A percentile compares a stretch with the other conserved stretches of the same genome.
phyloP scores from a whole-genome alignment of 2,113 vertebrate genomes.

The Tupaia tana region DNA sequence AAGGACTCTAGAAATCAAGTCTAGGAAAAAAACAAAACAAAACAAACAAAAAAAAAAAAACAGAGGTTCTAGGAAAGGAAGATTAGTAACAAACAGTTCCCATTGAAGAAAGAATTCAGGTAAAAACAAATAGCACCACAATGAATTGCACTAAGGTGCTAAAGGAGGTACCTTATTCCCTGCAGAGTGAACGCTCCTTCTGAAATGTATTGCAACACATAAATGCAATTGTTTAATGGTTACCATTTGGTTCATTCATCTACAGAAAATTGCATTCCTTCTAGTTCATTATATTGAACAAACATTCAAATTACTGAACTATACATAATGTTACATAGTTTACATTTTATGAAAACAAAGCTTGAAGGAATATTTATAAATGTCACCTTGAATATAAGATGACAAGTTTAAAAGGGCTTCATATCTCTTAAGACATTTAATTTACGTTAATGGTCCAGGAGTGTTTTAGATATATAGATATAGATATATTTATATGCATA shows the following conservation, averaged over 20 bases:
- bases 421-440: slow-evolving; percentile 83
- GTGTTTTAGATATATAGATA: slow-evolving; percentile 81
- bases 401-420: slow-evolving; percentile 76
- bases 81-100: slow-evolving; percentile 72
- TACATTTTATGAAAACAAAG: slow-evolving; percentile 86
- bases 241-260: slow-evolving; percentile 83
- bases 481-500: slow-evolving; percentile 82
- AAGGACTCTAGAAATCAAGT: slow-evolving; percentile 67
- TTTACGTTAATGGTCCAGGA: slow-evolving; percentile 81
- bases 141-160: slow-evolving; percentile 81
- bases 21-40: neutral
- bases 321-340: slow-evolving; percentile 87
- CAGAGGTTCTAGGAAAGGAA: slow-evolving; percentile 59
- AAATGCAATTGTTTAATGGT: slow-evolving; percentile 77
- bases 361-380: slow-evolving; percentile 81
- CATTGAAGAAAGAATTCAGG: slow-evolving; percentile 67
- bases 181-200: slow-evolving; percentile 81
- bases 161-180: slow-evolving; percentile 83
- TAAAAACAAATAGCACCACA: slow-evolving; percentile 84
- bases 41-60: slow-evolving; percentile 23
- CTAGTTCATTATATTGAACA: slow-evolving; percentile 85
- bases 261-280: slow-evolving; percentile 86
- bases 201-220: slow-evolving; percentile 78
- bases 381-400: slow-evolving; percentile 77
- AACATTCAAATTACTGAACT: slow-evolving; percentile 84